Evolutionary conservation across 2,888 invertebrate genomes (phyloP).

Genomic region (Drosophila lutescens): DNA sequence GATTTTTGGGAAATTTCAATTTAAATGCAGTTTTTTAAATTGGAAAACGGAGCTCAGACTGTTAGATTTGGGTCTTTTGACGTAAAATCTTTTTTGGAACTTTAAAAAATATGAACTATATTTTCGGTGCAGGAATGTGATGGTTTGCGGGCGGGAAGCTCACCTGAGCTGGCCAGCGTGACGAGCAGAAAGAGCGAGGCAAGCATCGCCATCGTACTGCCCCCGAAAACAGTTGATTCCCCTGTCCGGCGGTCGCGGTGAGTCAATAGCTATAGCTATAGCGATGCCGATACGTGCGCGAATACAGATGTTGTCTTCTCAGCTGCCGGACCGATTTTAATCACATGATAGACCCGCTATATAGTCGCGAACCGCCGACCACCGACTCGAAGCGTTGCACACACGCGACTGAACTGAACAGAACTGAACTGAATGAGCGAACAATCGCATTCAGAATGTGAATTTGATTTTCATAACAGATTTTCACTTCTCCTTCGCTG

Average conservation of each 20-base stretch:
- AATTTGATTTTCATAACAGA: slow-evolving; percentile 55
- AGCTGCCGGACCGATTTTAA: slow-evolving; percentile 42
- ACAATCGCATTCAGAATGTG: slow-evolving; percentile 63
- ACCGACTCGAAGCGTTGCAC: slow-evolving; percentile 67
- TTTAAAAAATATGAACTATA: neutral
- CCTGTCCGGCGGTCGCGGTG: slow-evolving; percentile 37
- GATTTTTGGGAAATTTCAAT: too few species aligned
- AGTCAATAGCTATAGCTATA: slow-evolving; percentile 31
- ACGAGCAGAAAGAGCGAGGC: slow-evolving; percentile 51
- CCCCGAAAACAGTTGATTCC: slow-evolving; percentile 45
- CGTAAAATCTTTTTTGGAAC: neutral
- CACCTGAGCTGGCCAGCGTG: slow-evolving; percentile 60
- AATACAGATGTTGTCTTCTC: slow-evolving; percentile 42
- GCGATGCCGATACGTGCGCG: slow-evolving; percentile 24
- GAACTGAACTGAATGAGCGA: slow-evolving; percentile 28
- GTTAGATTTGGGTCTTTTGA: too few species aligned
- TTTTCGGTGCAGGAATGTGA: neutral
- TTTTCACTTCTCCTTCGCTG: slow-evolving; percentile 40
- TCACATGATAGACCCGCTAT: slow-evolving; percentile 42
- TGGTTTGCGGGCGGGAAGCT: slow-evolving; percentile 26
- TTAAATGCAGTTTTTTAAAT: too few species aligned
- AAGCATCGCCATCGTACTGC: slow-evolving; percentile 43
- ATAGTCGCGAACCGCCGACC: slow-evolving; percentile 29
- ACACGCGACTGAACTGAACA: slow-evolving; percentile 71
- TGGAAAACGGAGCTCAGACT: too few species aligned